Evolutionary conservation across 2,797 vertebrate genomes (phyloP).

Genomic region (Rhinatrema bivittatum): DNA sequence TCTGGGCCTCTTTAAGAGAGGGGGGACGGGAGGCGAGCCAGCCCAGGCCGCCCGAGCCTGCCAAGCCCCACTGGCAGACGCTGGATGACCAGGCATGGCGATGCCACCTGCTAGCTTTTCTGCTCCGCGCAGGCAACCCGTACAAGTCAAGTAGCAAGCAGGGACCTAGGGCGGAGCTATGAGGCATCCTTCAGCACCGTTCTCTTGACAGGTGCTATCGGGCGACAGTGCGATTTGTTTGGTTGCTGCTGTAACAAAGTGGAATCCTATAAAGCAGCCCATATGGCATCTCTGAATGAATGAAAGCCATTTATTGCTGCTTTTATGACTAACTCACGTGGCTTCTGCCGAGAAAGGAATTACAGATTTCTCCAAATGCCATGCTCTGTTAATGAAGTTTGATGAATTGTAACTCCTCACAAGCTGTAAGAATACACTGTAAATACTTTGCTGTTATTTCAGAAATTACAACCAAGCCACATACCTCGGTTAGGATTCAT

Average conservation of each 20-base stretch:
- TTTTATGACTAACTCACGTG: conserved; percentile 50
- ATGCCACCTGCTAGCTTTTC: conserved; percentile 37
- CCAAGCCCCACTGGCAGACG: too few species aligned
- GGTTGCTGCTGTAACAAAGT: conserved; percentile 50
- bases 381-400: conserved; percentile 38
- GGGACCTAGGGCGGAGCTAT: conserved; percentile 47
- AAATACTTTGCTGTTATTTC: too few species aligned
- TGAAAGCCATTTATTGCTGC: conserved; percentile 54
- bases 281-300: conserved; percentile 55
- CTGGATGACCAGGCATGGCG: conserved; percentile 37
- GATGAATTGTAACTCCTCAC: too few species aligned
- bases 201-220: conserved; percentile 52
- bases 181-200: conserved; percentile 53
- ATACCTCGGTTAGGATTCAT: conserved; percentile 5
- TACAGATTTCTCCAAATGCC: conserved; percentile 43
- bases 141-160: conserved; percentile 26
- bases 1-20: too few species aligned
- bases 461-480: too few species aligned
- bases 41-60: too few species aligned
- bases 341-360: conserved; percentile 40
- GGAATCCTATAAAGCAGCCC: conserved; percentile 52
- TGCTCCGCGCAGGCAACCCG: conserved; percentile 15
- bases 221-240: conserved; percentile 55
- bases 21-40: too few species aligned
- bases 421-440: too few species aligned